Percentiles rank a stretch among this genome's conserved stretches.
These are phyloP conservation scores for Equus przewalskii DNA, from an alignment of 2,113 vertebrate genomes.

Conservation along the genomic window DNA sequence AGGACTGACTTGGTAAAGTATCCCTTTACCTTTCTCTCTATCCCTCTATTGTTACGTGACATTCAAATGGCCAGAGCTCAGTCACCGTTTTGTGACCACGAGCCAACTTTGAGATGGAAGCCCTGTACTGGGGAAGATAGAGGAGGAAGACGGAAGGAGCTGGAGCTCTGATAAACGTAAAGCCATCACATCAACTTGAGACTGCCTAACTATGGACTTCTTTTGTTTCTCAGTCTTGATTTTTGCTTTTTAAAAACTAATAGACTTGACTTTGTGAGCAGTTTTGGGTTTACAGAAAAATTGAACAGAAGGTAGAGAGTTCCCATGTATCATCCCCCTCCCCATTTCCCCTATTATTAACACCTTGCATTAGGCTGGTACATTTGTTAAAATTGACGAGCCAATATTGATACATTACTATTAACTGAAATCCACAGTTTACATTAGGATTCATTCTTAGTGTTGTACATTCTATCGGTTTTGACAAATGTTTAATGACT, in stretches of 20 bases:
- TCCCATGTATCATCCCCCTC: background rate
- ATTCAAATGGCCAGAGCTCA: background rate
- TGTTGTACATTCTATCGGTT: background rate
- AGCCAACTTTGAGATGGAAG: background rate
- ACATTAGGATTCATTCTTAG: background rate
- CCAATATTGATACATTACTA: background rate
- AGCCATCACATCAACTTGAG: background rate
- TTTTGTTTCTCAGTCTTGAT: background rate
- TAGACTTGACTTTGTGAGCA: background rate
- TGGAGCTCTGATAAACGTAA: fast-evolving
- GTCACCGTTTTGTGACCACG: background rate
- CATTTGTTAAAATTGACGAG: background rate
- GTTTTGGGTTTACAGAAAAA: constrained; percentile 40
- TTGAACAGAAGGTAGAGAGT: background rate
- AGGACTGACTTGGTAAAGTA: background rate
- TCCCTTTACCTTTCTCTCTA: background rate
- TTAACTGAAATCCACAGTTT: background rate
- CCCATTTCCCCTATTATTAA: background rate
- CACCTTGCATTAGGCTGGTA: too few species aligned
- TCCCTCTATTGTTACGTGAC: background rate
- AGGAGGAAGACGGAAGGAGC: background rate
- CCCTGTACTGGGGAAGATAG: fast-evolving
- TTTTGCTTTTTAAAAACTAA: background rate
- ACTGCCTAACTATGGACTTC: background rate
- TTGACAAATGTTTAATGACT: background rate